Conservation (phyloP, 64 coral and sea anemone genomes). For the Anthopleura sola region DNA sequence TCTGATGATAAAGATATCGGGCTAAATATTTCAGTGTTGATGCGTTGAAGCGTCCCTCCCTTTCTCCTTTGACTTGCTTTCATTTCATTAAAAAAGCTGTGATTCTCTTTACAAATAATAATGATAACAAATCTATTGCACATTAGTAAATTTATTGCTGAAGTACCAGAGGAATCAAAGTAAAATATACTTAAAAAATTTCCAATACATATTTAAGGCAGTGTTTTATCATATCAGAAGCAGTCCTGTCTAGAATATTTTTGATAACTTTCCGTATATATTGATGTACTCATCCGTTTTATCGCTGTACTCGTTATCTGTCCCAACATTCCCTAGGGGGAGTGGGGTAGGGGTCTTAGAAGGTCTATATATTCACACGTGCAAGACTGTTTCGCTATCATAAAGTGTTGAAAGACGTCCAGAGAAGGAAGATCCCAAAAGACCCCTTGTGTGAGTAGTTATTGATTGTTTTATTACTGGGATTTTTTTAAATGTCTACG, state of each 20-base stretch:
- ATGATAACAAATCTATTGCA: neutral
- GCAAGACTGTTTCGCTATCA: neutral
- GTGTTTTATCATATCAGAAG: neutral
- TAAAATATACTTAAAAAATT: neutral
- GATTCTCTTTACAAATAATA: neutral
- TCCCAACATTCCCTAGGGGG: neutral
- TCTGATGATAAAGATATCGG: slow-evolving; percentile 5
- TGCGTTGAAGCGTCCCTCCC: neutral
- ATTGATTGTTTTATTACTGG: neutral
- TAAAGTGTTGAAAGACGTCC: neutral
- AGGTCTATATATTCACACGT: neutral
- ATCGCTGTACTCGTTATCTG: neutral
- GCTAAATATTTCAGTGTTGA: neutral
- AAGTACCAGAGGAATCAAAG: neutral
- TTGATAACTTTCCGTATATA: neutral
- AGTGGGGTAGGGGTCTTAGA: neutral
- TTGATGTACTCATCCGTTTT: neutral
- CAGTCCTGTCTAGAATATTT: neutral
- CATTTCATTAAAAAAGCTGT: neutral
- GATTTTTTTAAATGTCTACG: neutral
- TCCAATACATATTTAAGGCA: neutral
- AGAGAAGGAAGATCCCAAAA: neutral
- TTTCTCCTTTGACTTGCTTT: neutral
- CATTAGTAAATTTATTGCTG: neutral
- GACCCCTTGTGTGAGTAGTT: slow-evolving; percentile 4